Evolutionary conservation across 1,140 invertebrate genomes (phyloP).

Genomic region (Whitmania pigra): DNA sequence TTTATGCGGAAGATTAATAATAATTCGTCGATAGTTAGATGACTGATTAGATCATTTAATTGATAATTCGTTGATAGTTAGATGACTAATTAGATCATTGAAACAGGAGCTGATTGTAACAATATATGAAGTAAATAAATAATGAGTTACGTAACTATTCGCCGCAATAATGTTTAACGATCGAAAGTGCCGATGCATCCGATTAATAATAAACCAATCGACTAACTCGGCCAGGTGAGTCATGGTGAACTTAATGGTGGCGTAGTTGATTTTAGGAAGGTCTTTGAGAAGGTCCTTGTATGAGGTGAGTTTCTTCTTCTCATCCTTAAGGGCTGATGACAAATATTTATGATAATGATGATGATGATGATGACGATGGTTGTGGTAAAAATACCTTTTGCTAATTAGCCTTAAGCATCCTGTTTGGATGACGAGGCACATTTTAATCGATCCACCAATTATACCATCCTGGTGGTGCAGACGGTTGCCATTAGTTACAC

Average conservation of each 20-base stretch:
- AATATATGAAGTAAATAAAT: background rate
- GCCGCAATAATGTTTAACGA: no score
- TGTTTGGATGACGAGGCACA: no score
- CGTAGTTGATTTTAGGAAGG: slow-evolving; percentile 55
- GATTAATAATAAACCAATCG: background rate
- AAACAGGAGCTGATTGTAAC: background rate
- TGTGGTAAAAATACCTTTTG: background rate
- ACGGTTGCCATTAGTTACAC: no score
- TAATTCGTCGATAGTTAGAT: background rate
- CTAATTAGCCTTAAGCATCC: no score
- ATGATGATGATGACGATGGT: slow-evolving; percentile 15
- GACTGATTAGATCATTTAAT: background rate
- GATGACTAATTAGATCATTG: background rate
- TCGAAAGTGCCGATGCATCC: no score
- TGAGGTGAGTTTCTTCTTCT: slow-evolving; percentile 28
- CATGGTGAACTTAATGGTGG: slow-evolving; percentile 60
- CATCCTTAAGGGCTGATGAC: slow-evolving; percentile 28
- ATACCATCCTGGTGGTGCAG: no score
- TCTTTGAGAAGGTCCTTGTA: slow-evolving; percentile 52
- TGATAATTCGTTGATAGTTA: background rate
- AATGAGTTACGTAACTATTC: no score
- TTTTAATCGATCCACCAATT: no score
- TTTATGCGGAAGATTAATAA: slow-evolving; percentile 25
- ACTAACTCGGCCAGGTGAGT: slow-evolving; percentile 54
- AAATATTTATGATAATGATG: background rate